Conservation (phyloP, 1,140 invertebrate species). For the Planococcus citri region DNA sequence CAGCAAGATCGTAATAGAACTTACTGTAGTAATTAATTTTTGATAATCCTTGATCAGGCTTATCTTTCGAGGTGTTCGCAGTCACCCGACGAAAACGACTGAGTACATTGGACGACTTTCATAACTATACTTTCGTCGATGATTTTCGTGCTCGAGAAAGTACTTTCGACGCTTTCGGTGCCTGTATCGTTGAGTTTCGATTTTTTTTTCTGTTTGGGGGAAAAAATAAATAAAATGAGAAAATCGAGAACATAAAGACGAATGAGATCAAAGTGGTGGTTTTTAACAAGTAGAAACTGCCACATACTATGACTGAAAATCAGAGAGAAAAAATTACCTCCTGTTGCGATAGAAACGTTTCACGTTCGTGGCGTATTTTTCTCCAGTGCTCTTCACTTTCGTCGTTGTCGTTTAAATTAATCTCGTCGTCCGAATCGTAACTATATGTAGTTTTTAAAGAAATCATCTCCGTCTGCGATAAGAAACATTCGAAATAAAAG, state of each 20-base stretch:
- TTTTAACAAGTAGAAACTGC: too few relatives aligned
- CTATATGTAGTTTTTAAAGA: constrained; percentile 32
- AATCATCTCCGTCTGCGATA: constrained; percentile 28
- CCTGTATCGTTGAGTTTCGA: background rate
- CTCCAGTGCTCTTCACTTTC: constrained; percentile 55
- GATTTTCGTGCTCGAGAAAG: background rate
- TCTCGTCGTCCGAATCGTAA: constrained; percentile 29
- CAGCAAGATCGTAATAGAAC: background rate
- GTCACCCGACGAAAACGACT: too few relatives aligned
- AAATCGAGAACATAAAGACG: background rate
- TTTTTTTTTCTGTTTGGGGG: background rate
- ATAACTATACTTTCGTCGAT: background rate
- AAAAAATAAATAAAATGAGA: background rate
- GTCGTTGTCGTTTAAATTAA: constrained; percentile 43
- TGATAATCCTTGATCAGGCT: too few relatives aligned
- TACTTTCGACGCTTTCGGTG: background rate
- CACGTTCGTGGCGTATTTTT: constrained; percentile 48
- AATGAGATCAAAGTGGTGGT: constrained; percentile 24
- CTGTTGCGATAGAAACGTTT: constrained; percentile 43
- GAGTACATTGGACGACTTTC: background rate
- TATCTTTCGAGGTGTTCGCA: too few relatives aligned
- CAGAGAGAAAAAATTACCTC: constrained; percentile 32
- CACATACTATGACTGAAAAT: constrained; percentile 10
- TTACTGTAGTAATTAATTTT: background rate
- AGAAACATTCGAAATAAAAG: background rate